A percentile compares a stretch with the other conserved stretches of the same genome.
These are phyloP conservation scores for Sebastes diploproa DNA, from an alignment of 2,797 vertebrate genomes.

Conservation along the genomic window DNA sequence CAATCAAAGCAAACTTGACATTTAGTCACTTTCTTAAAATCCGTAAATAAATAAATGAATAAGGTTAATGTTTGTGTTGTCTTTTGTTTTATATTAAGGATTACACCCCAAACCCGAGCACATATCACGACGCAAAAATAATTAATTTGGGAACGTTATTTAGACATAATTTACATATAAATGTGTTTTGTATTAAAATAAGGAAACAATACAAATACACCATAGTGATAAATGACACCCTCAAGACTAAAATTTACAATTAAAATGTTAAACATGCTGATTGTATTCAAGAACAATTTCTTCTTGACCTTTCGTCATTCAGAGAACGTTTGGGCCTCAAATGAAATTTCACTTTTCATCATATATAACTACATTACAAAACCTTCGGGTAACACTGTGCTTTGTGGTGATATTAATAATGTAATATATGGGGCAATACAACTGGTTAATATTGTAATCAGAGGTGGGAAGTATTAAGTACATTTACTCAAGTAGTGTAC, in stretches of 20 bases:
- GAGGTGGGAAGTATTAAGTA: not conserved
- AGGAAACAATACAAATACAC: constrained; percentile 84
- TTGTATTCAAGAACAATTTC: constrained; percentile 87
- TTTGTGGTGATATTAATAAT: not conserved
- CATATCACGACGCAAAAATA: constrained; percentile 62
- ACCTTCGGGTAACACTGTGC: not conserved
- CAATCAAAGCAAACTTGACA: constrained; percentile 79
- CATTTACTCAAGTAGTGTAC: too few relatives aligned
- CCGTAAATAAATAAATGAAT: constrained; percentile 61
- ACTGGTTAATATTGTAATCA: not conserved
- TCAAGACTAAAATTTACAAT: constrained; percentile 89
- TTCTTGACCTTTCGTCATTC: constrained; percentile 84
- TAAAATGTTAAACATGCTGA: constrained; percentile 90
- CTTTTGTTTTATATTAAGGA: constrained; percentile 62
- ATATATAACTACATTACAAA: not conserved
- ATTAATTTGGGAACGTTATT: constrained; percentile 88
- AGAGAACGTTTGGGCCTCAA: not conserved
- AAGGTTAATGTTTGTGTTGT: constrained; percentile 55
- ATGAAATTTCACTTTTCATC: constrained; percentile 13
- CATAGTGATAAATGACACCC: constrained; percentile 85
- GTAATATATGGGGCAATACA: not conserved
- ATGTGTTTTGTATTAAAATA: constrained; percentile 86
- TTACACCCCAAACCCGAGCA: constrained; percentile 60
- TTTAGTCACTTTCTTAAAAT: constrained; percentile 73
- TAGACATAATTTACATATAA: constrained; percentile 93